Evolutionary conservation across 2,888 invertebrate species (phyloP), one percentile per base, ranked within the genome.

Genomic region (Odontomyia ornata): DNA sequence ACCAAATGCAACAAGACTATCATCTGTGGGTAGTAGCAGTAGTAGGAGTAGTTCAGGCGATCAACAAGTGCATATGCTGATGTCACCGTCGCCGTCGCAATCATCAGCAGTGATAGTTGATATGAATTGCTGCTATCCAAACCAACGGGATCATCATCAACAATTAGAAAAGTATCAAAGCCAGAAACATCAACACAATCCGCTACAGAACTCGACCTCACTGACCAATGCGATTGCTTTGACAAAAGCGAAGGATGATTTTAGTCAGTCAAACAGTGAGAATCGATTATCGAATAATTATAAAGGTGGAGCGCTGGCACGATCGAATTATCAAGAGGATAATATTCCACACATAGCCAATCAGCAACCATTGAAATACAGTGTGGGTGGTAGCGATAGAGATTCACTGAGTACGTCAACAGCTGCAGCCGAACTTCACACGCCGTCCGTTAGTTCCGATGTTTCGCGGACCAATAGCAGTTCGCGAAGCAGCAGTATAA

Each of bases 401-500:
- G 76, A 75, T 64, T 77, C 78, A 71, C 21, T 76, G 72, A n/a
- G 76, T 36, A 64, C 77, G 47, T n/a, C 79, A 75, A 27, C 76
- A 77, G 56, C 78, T 73, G 36, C 77, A 62, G n/a, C 76, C 43
- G 47, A 64, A 60, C 73, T 77, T 46, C 78, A 79, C 56, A 80
- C 78, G 69, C 78, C 80, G 76, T 79, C 79, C 77, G 78, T 78
- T 67, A 77, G 76, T 76, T 76, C 79, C 36, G 78, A 78, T 52
- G 79, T 78, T 60, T 80, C 80, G 46, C 79, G 79, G 78, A 81
- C 80, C 25, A 79, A 79, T 67, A 78, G 77, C 77, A 80, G 76
- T 75, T 79, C 79, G 15, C 77, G 71, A 46, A 77, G 79, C 30
- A 80, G 80, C 60, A 80, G 79, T 46, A 80, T 80, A 80, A 82